Evolutionary conservation across 2,888 invertebrate genomes (phyloP), one percentile per base, ranked within the genome.

Genomic region (Papilio elwesi): DNA sequence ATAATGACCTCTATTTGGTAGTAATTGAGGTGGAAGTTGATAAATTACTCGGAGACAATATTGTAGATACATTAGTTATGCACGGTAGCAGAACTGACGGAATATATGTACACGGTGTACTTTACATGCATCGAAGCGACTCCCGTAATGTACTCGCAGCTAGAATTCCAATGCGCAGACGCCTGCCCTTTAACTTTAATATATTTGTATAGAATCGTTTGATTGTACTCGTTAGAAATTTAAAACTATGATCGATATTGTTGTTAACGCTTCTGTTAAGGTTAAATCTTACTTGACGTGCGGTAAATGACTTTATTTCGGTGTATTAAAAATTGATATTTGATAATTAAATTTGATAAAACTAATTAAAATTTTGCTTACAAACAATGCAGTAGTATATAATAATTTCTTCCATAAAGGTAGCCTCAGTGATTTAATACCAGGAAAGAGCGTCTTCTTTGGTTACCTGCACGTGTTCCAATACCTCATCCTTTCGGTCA

Each of bases 91-190:
- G 84, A 85, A 87, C 86, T 85, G 85, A 86, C 87, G 91, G 93
- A 92, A 92, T 92, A 92, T 90, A n/a, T n/a, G n/a, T n/a, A 92
- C 93, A 92, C 90, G 85, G 84, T 83, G 81, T 89, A 84, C 91
- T 93, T 93, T 90, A 90, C 92, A 93, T 93, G 93, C 92, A 92
- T 89, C 90, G 88, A 83, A 88, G 92, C 86, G 81, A 85, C 91
- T 90, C 89, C 90, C 90, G 90, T 92, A 92, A 92, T 92, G 90
- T 91, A 88, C 85, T 86, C 88, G 90, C 88, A 80, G 78, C 80
- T 83, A 82, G 93, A 92, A 93, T 93, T 87, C 86, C 84, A 93
- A 92, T 90, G 86, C 78, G 81, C 80, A 80, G 84, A 85, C 85
- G 85, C 86, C 86, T 87, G 83, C 85, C 85, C 26, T 26, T 26